Evolutionary conservation across 2,888 invertebrate genomes (phyloP), one percentile per base, ranked within the genome.

Genomic region (Caenorhabditis sp.): DNA sequence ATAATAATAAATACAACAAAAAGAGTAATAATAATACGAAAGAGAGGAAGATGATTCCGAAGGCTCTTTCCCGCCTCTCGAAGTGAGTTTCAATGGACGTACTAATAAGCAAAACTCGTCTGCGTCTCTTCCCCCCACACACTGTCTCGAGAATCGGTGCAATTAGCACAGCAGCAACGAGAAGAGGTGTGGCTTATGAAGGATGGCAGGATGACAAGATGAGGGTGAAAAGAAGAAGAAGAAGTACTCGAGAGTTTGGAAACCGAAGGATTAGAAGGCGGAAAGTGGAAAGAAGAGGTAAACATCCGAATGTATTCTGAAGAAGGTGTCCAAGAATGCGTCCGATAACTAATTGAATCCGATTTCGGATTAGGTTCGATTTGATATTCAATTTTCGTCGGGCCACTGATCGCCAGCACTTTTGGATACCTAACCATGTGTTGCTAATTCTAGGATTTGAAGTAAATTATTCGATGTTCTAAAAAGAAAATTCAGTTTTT

Each of bases 241-340:
- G 64, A 75, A 66, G 66, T 66, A 75, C 75, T 75, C 66, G 44
- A 75, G 75, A 75, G 75, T 75, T 76, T 76, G 31, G 54, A 75
- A 75, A 64, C 44, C 38, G 54, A 41, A 41, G 75, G 75, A 75
- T 75, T 75, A 75, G 68, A 56, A 76, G 38, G 59, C 76, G 76
- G 68, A 76, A 76, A 59, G 68, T 24, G 64, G 64, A 16, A 38
- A 35, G 58, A 61, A 51, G 51, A 61, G 73, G 51, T 63, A 73
- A 73, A 70, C 69, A 58, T 51, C 38, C 38, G 54, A 54, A 47
- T 63, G 24, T 26, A 69, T 54, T 38, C 38, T 22, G 51, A 68
- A 49, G 51, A 61, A 51, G 66, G 51, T 35, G 31, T 49, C 19
- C 49, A 47, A 16, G n/a, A 28, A 24, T 68, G 66, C 69, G 22